Percentiles rank a stretch among this genome's conserved stretches.
Evolutionary conservation across 2,797 vertebrate genomes (phyloP).

Genomic region (Menidia menidia): DNA sequence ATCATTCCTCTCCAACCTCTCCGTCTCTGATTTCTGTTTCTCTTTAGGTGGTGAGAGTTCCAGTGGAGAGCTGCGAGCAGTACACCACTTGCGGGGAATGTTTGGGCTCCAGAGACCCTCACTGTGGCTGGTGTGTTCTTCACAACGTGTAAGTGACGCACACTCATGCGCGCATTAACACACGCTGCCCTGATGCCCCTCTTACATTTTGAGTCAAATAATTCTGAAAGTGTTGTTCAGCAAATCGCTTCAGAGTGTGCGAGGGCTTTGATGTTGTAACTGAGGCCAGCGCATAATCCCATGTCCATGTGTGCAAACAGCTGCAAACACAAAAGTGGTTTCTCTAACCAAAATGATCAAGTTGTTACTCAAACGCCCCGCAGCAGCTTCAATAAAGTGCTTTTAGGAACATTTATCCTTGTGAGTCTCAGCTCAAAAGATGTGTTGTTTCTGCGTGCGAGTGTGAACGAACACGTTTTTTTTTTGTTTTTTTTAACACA

Average conservation of each 20-base stretch:
- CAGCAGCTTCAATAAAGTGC: constrained; percentile 6
- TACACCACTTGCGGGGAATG: constrained; percentile 92
- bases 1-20: constrained; percentile 33
- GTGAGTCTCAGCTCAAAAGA: constrained; percentile 20
- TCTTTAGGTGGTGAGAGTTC: constrained; percentile 91
- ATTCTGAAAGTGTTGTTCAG: constrained; percentile 4
- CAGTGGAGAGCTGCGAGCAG: constrained; percentile 97
- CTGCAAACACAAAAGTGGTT: neutral
- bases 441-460: constrained; percentile 5
- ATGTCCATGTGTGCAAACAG: neutral
- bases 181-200: constrained; percentile 15
- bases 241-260: constrained; percentile 9
- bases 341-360: neutral
- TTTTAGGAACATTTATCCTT: constrained; percentile 14
- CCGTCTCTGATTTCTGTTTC: constrained; percentile 17
- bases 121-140: constrained; percentile 98
- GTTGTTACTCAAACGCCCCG: constrained; percentile 4
- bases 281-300: neutral
- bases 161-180: constrained; percentile 25
- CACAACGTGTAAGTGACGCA: constrained; percentile 91
- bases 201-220: constrained; percentile 4
- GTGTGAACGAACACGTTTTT: constrained; percentile 23
- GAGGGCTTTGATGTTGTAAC: neutral
- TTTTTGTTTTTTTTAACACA: constrained; percentile 3
- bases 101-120: constrained; percentile 95